A percentile compares a stretch with the other conserved stretches of the same genome.
phyloP scores from a whole-genome alignment of 2,113 vertebrate genomes.

The Cathartes aura region DNA sequence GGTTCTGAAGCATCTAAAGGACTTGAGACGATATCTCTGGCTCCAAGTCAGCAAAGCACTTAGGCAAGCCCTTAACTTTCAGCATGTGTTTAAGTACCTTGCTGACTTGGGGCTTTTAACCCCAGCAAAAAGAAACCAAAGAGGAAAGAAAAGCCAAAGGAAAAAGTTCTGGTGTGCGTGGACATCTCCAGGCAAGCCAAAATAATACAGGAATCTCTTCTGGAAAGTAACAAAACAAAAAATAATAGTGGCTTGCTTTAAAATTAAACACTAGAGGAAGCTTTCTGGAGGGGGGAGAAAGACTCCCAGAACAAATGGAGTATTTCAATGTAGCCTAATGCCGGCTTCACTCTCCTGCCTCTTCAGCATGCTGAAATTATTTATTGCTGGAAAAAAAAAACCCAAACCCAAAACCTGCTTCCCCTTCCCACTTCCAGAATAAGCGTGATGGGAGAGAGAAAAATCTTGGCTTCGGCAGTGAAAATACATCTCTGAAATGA shows the following conservation, averaged over 20 bases:
- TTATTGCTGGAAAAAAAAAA: neutral
- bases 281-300: neutral
- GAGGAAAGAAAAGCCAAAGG: neutral
- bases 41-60: constrained; percentile 64
- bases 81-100: constrained; percentile 67
- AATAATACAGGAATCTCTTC: neutral
- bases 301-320: constrained; percentile 38
- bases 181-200: neutral
- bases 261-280: constrained; percentile 25
- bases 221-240: neutral
- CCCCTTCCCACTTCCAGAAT: neutral
- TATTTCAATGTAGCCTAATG: neutral
- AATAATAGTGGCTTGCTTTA: neutral
- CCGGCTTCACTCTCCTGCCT: neutral
- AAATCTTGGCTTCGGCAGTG: constrained; percentile 7
- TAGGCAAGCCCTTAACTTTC: constrained; percentile 63
- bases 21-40: constrained; percentile 62
- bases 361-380: constrained; percentile 17
- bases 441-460: neutral
- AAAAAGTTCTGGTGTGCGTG: neutral
- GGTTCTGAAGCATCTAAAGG: constrained; percentile 43
- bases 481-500: constrained; percentile 54
- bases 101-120: constrained; percentile 64
- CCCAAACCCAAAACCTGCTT: neutral
- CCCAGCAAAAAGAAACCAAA: neutral